These are phyloP conservation scores for Syngnathus rostellatus DNA, from an alignment of 2,797 vertebrate species.

Conservation along the genomic window DNA sequence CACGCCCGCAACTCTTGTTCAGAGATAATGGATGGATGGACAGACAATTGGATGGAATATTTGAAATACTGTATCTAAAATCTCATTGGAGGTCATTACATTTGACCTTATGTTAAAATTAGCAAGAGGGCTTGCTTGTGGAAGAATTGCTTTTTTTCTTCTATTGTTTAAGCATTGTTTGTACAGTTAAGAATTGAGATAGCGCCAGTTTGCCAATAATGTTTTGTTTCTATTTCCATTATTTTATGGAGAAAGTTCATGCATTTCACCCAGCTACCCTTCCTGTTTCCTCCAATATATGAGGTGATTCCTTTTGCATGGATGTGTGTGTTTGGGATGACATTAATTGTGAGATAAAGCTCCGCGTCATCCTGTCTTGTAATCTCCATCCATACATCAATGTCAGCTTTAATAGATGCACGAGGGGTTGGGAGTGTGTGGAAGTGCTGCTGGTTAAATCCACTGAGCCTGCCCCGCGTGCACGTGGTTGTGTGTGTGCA, in stretches of 20 bases:
- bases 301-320: background rate
- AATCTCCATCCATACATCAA: slow-evolving; percentile 54
- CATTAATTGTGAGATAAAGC: slow-evolving; percentile 43
- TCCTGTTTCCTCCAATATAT: background rate
- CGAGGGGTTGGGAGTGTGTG: slow-evolving; percentile 16
- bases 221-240: background rate
- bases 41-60: too few relatives aligned
- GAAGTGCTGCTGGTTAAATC: slow-evolving; percentile 26
- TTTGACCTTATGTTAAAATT: too few relatives aligned
- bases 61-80: too few relatives aligned
- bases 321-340: slow-evolving; percentile 41
- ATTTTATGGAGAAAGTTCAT: background rate
- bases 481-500: slow-evolving; percentile 8
- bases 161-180: background rate
- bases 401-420: slow-evolving; percentile 45
- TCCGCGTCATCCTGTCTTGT: slow-evolving; percentile 42
- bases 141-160: too few relatives aligned
- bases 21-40: too few relatives aligned
- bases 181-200: background rate
- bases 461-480: slow-evolving; percentile 22
- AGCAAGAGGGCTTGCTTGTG: too few relatives aligned
- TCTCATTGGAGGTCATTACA: too few relatives aligned
- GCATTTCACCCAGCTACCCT: background rate
- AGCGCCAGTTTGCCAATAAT: background rate
- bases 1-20: too few relatives aligned